phyloP scores from a whole-genome alignment of 2,797 vertebrate species.

The Anguilla pacifica region DNA sequence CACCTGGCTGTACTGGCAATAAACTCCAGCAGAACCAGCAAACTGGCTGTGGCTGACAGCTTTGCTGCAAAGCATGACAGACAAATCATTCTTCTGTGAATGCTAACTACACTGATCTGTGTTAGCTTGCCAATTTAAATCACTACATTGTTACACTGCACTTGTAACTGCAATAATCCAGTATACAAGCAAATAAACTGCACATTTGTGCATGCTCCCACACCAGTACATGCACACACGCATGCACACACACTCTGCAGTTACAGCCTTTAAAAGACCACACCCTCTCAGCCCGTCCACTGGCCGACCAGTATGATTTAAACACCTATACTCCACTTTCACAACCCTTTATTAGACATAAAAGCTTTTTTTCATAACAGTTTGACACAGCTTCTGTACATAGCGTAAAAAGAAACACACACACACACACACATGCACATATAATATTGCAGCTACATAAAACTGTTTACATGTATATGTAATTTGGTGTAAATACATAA shows the following conservation, averaged over 20 bases:
- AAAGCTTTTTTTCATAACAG: slow-evolving; percentile 1
- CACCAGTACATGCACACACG: not conserved
- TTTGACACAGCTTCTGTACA: not conserved
- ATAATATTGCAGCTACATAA: not conserved
- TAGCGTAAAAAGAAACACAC: slow-evolving; percentile 25
- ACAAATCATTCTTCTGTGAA: too few species aligned
- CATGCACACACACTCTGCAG: not conserved
- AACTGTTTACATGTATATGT: not conserved
- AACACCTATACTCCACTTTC: slow-evolving; percentile 5
- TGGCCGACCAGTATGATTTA: not conserved
- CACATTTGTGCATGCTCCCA: not conserved
- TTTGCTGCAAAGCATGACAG: too few species aligned
- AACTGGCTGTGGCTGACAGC: too few species aligned
- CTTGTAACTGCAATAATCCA: not conserved
- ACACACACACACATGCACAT: not conserved
- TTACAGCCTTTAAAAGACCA: not conserved
- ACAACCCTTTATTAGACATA: slow-evolving; percentile 1
- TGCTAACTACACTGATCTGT: too few species aligned
- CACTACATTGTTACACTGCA: not conserved
- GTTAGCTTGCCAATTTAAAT: not conserved
- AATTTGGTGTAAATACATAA: not conserved
- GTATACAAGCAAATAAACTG: not conserved
- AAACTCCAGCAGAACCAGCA: too few species aligned
- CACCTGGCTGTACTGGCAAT: too few species aligned
- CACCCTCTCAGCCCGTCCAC: not conserved